Evolutionary conservation across 2,888 invertebrate species (phyloP), one percentile per base, ranked within the genome.

Genomic region (Palloptera scutellata): DNA sequence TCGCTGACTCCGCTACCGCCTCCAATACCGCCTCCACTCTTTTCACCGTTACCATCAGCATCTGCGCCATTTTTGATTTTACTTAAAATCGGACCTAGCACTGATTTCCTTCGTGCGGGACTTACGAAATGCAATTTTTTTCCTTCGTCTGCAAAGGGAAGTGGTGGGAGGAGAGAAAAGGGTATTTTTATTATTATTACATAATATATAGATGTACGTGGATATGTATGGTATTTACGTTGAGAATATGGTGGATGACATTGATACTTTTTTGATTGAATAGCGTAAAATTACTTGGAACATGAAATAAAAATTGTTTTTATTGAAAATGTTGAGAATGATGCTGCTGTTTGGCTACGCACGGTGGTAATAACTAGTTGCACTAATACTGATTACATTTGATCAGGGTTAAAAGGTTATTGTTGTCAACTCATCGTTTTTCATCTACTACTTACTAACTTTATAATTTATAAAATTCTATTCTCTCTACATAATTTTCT

Each of bases 101-200:
- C 84, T 4, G 84, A 84, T 74, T 83, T 84, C 60, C 84, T 76
- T 58, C 84, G 78, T 52, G 83, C 83, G 57, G 83, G 83, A 72
- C 83, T 83, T 60, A 81, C 80, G 72, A 83, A 84, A 70, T 84
- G 83, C 42, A 84, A 72, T 70, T 83, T 84, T 84, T 82, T 84
- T 84, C 82, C 84, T 82, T 84, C 83, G 77, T 83, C 84, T 84
- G 71, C 1, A 65, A 73, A 52, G 30, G 17, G 54, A 17, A 54
- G 17, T 6, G 19, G 10, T 1, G 10, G 15, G 15, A 8, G 15
- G 51, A 48, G 51, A 2, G 51, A 8, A 15, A 48, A 15, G 6
- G 6, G 6, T 30, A 30, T 30, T 30, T 30, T 30, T n/a, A n/a
- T 4, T 30, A 30, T 30, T 30, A 30, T 30, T 30, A 30, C 30